These are phyloP conservation scores for Centroberyx gerrardi DNA, from an alignment of 2,797 vertebrate species.

Conservation along the genomic window DNA sequence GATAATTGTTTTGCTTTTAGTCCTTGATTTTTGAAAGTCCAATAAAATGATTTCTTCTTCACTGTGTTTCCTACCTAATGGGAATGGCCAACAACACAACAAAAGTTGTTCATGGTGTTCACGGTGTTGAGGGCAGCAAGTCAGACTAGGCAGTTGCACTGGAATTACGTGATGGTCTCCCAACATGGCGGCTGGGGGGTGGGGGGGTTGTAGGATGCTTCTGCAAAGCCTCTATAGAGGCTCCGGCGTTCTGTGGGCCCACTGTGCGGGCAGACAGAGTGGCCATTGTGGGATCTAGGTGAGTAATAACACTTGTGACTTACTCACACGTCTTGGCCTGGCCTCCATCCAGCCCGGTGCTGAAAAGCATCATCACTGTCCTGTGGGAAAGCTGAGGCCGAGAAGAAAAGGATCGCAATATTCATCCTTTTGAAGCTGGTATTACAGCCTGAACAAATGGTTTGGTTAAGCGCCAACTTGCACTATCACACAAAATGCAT, in stretches of 20 bases:
- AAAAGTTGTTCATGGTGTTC: too few relatives aligned
- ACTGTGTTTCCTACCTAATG: too few relatives aligned
- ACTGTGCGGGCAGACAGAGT: slow-evolving; percentile 63
- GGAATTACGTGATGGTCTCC: too few relatives aligned
- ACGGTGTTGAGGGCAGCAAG: too few relatives aligned
- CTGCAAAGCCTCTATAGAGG: slow-evolving; percentile 42
- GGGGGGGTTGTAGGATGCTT: slow-evolving; percentile 7
- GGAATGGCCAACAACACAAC: too few relatives aligned
- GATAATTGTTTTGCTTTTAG: too few relatives aligned
- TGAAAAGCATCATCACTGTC: slow-evolving; percentile 36
- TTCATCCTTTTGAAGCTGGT: slow-evolving; percentile 34
- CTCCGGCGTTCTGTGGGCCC: slow-evolving; percentile 39
- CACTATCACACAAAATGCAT: slow-evolving; percentile 30
- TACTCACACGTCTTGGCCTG: slow-evolving; percentile 61
- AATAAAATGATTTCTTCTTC: too few relatives aligned
- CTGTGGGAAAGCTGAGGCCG: slow-evolving; percentile 42
- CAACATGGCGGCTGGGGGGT: too few relatives aligned
- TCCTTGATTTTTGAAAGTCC: too few relatives aligned
- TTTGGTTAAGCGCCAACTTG: slow-evolving; percentile 38
- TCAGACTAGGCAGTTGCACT: too few relatives aligned
- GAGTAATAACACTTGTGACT: slow-evolving; percentile 71
- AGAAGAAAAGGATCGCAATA: slow-evolving; percentile 42
- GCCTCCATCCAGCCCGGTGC: slow-evolving; percentile 46
- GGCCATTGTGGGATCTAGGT: slow-evolving; percentile 71
- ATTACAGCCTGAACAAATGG: slow-evolving; percentile 28